A percentile compares a stretch with the other conserved stretches of the same genome.
Conservation (phyloP, 2,797 vertebrate species). For the Aythya fuligula region DNA sequence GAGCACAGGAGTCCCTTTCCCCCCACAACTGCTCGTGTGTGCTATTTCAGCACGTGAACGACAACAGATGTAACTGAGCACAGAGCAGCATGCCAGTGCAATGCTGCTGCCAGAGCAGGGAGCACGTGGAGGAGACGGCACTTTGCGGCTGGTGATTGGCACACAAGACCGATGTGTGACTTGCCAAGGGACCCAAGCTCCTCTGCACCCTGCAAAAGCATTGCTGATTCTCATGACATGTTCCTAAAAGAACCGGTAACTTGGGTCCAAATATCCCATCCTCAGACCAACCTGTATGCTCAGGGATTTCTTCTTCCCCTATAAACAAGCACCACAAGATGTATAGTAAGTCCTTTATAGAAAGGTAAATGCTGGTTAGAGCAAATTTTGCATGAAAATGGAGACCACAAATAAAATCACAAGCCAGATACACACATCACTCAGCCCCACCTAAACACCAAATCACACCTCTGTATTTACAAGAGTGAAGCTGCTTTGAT, state of each 20-base stretch:
- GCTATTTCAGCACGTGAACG: neutral
- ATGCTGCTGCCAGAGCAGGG: neutral
- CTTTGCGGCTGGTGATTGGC: neutral
- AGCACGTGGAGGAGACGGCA: neutral
- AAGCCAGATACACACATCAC: neutral
- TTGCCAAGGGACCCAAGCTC: accelerated
- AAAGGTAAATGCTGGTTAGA: neutral
- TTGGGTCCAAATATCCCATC: neutral
- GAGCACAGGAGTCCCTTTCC: neutral
- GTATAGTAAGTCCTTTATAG: neutral
- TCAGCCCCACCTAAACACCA: neutral
- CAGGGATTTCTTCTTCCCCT: neutral
- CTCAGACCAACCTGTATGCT: neutral
- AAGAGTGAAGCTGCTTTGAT: neutral
- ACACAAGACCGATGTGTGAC: accelerated
- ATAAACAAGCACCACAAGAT: neutral
- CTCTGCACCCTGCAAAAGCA: neutral
- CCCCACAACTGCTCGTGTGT: neutral
- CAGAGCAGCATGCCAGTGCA: neutral
- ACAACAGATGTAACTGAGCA: neutral
- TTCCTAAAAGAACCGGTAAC: neutral
- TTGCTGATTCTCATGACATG: accelerated
- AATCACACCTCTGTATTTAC: neutral
- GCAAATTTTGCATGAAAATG: neutral
- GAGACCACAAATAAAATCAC: neutral